Percentiles rank a stretch among this genome's conserved stretches.
Evolutionary conservation across 2,797 vertebrate species (phyloP).

Genomic region (Urophycis tenuis): DNA sequence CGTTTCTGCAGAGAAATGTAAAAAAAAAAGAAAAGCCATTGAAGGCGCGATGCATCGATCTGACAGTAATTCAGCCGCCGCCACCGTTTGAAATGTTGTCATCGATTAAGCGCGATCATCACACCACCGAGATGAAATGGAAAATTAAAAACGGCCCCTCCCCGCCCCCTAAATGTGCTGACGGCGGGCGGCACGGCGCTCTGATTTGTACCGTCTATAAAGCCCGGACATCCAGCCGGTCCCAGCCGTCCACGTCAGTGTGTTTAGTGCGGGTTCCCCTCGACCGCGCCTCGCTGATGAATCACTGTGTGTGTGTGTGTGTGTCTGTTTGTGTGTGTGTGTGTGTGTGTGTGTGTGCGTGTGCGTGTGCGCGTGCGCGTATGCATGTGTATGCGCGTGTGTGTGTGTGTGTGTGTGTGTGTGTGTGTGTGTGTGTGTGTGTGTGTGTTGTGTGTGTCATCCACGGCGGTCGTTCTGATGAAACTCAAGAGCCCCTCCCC

Average conservation of each 20-base stretch:
- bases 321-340: not conserved
- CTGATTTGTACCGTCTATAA: not conserved
- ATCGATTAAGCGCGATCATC: not conserved
- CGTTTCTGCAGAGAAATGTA: not conserved
- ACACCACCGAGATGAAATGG: not conserved
- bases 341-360: not conserved
- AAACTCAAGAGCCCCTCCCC: too few species aligned
- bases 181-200: too few species aligned
- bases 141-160: not conserved
- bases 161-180: too few species aligned
- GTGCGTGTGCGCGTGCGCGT: not conserved
- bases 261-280: not conserved
- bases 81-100: not conserved
- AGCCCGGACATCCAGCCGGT: too few species aligned
- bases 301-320: not conserved
- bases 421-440: too few species aligned
- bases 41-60: not conserved
- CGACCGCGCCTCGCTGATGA: not conserved
- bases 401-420: too few species aligned
- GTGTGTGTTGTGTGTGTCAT: too few species aligned
- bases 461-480: too few species aligned
- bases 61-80: not conserved
- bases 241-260: too few species aligned
- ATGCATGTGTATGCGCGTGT: too few species aligned
- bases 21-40: too few species aligned